Percentiles rank a stretch among this genome's conserved stretches.
Conservation (phyloP, 2,797 vertebrate species). For the Vireo griseus region DNA sequence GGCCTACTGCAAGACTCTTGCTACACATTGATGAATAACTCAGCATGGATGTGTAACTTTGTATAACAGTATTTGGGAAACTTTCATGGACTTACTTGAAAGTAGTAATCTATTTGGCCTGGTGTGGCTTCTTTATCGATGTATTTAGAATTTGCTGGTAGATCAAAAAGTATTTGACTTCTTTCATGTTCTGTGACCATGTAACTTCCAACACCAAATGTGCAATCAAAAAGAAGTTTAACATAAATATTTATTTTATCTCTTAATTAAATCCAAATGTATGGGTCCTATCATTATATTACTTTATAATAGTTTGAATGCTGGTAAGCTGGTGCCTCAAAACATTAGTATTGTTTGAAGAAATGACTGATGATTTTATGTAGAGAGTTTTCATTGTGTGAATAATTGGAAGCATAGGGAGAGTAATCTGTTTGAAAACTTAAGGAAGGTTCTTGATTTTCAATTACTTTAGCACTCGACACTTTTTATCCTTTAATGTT, state of each 20-base stretch:
- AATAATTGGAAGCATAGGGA: slow-evolving; percentile 12
- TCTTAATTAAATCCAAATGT: slow-evolving; percentile 71
- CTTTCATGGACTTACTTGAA: slow-evolving; percentile 66
- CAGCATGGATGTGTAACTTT: slow-evolving; percentile 76
- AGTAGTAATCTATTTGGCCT: slow-evolving; percentile 63
- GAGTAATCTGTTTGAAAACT: slow-evolving; percentile 58
- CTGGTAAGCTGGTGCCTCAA: slow-evolving; percentile 81
- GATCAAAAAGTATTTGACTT: slow-evolving; percentile 81
- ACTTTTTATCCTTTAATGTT: slow-evolving; percentile 63
- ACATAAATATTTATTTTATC: slow-evolving; percentile 79
- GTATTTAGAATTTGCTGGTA: slow-evolving; percentile 82
- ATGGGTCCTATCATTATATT: slow-evolving; percentile 68
- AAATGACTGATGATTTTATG: slow-evolving; percentile 52
- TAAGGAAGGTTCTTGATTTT: slow-evolving; percentile 60
- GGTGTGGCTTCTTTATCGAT: slow-evolving; percentile 81
- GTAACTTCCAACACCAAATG: slow-evolving; percentile 86
- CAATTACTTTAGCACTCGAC: slow-evolving; percentile 49
- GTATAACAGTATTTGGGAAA: slow-evolving; percentile 68
- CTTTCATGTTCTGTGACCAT: slow-evolving; percentile 84
- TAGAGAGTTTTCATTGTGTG: slow-evolving; percentile 51
- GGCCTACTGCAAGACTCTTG: slow-evolving; percentile 66
- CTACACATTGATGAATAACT: slow-evolving; percentile 69
- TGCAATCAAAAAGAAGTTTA: slow-evolving; percentile 77
- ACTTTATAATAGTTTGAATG: slow-evolving; percentile 66
- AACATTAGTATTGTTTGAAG: slow-evolving; percentile 56